Base-by-base conservation (phyloP, 2,888 invertebrate genomes). In the Platycheirus rosarum region DNA sequence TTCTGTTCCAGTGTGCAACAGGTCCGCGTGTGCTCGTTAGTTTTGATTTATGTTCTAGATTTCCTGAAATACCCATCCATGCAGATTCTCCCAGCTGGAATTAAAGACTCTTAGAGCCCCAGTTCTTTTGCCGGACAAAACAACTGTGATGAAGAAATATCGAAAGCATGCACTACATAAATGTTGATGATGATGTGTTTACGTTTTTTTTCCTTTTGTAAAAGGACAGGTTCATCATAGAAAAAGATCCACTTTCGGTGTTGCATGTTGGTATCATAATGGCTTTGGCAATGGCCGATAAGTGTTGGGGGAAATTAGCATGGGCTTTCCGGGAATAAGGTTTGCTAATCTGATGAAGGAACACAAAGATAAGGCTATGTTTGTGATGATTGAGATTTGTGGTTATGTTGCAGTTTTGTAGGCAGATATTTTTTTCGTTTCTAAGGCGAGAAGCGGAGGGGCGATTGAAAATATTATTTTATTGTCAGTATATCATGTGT, bases 1-100 rank as follows among this genome's bases (percentile, higher is more conserved):
- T 29, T 35, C 9, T 37, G 29, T 18, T 51, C 13, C 69, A 63
- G 69, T 63, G 75, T 75, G 63, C 69, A 79, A 75, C 79, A 79
- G 79, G 79, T 79, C 74, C 69, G 74, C 69, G 74, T 79, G 79
- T 75, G 79, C 75, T 79, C 79, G 79, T 79, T 79, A 79, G 75
- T 75, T 79, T 79, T 79, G 79, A 79, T 79, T 79, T 79, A 79
- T 79, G 13, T 29, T 57, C 79, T 69, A 74, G 69, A 79, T 79
- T 75, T 79, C 63, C 69, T 79, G 79, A 79, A 79, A 69, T 75
- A 79, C 75, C 62, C 75, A 75, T 75, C 40, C 79, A 79, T 75
- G 75, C 79, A 79, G 79, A 79, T 79, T 75, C 69, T 68, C 79
- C 35, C 79, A 79, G 79, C 75, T 79, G 74, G 79, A 79, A 75